Evolutionary conservation across 2,888 invertebrate species (phyloP).

Genomic region (Diadegma fenestrale): DNA sequence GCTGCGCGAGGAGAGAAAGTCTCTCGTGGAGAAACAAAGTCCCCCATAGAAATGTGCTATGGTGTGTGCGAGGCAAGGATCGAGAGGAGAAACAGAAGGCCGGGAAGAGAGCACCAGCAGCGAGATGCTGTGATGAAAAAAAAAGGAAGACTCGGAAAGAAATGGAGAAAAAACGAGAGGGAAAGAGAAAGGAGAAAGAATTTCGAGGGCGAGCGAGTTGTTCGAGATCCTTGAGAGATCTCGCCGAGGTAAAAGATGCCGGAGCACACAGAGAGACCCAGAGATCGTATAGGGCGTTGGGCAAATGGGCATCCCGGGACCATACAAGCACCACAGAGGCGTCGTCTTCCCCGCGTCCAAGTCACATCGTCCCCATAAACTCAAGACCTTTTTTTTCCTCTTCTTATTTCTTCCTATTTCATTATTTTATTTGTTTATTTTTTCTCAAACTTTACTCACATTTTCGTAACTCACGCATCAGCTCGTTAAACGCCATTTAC

Average conservation of each 20-base stretch:
- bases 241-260: slow-evolving; percentile 54
- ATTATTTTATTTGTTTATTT: slow-evolving; percentile 39
- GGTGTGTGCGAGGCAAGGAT: slow-evolving; percentile 12
- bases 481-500: not conserved
- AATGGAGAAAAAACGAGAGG: slow-evolving; percentile 18
- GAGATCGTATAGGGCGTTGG: slow-evolving; percentile 45
- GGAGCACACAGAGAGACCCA: slow-evolving; percentile 26
- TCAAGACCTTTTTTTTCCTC: slow-evolving; percentile 35
- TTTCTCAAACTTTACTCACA: slow-evolving; percentile 21
- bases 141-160: slow-evolving; percentile 20
- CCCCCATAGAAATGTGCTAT: slow-evolving; percentile 23
- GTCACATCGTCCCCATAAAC: slow-evolving; percentile 54
- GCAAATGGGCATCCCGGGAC: slow-evolving; percentile 64
- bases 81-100: slow-evolving; percentile 67
- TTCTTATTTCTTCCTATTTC: slow-evolving; percentile 12
- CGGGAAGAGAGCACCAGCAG: slow-evolving; percentile 21
- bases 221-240: slow-evolving; percentile 65
- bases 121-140: slow-evolving; percentile 45
- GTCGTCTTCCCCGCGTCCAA: slow-evolving; percentile 53
- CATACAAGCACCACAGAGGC: slow-evolving; percentile 54
- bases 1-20: slow-evolving; percentile 34
- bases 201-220: slow-evolving; percentile 72
- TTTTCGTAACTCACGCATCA: not conserved
- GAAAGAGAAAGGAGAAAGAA: slow-evolving; percentile 69
- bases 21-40: slow-evolving; percentile 58